Evolutionary conservation across 2,888 invertebrate genomes (phyloP).

Genomic region (Dolomedes plantarius): DNA sequence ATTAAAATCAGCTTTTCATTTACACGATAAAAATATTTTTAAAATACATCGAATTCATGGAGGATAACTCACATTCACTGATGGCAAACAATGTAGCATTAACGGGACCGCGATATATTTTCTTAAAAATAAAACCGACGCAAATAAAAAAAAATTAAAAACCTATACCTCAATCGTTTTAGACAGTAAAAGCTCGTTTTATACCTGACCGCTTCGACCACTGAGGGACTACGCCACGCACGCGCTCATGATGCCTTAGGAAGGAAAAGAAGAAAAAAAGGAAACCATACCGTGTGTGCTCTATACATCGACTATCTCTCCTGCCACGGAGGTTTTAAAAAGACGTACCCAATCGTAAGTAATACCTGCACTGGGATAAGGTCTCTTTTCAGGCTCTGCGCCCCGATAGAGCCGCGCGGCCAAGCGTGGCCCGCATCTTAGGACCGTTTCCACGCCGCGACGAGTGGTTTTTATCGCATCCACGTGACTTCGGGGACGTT

Average conservation of each 20-base stretch:
- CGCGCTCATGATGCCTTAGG: too few relatives aligned
- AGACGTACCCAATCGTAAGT: slow-evolving; percentile 19
- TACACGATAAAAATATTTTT: too few relatives aligned
- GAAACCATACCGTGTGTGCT: too few relatives aligned
- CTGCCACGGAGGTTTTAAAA: neutral
- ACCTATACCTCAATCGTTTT: neutral
- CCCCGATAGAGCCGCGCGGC: neutral
- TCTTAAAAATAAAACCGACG: too few relatives aligned
- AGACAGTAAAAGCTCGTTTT: neutral
- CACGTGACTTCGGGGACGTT: slow-evolving; percentile 9
- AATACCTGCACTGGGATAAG: neutral
- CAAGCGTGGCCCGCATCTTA: slow-evolving; percentile 12
- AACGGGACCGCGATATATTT: too few relatives aligned
- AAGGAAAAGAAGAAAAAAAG: too few relatives aligned
- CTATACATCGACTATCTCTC: neutral
- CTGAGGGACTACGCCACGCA: neutral
- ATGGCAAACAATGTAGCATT: too few relatives aligned
- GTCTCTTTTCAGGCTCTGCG: neutral
- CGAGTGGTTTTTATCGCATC: slow-evolving; percentile 22
- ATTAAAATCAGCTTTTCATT: too few relatives aligned
- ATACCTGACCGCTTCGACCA: neutral
- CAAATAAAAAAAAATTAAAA: too few relatives aligned
- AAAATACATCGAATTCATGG: too few relatives aligned
- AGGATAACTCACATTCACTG: too few relatives aligned
- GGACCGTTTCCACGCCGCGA: neutral